Conservation (phyloP, 2,888 invertebrate species). For the Tetranychus piercei region DNA sequence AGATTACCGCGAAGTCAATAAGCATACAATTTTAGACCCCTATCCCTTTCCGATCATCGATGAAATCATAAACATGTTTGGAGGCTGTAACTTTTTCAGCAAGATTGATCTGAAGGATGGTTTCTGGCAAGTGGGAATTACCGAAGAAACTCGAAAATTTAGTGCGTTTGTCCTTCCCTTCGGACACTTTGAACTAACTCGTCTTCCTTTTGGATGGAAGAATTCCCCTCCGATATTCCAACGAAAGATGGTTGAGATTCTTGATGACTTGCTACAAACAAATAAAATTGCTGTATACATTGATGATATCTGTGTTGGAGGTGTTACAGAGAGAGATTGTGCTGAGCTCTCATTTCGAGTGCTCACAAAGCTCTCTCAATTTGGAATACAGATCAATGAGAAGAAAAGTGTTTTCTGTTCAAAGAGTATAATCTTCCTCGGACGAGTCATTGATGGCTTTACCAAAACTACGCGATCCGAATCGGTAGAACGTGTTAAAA, state of each 20-base stretch:
- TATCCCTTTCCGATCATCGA: not conserved
- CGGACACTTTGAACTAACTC: slow-evolving; percentile 3
- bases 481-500: not conserved
- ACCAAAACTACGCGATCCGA: not conserved
- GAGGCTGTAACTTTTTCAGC: not conserved
- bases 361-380: not conserved
- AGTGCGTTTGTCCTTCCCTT: not conserved
- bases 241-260: not conserved
- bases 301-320: slow-evolving; percentile 11
- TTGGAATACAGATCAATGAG: not conserved
- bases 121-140: not conserved
- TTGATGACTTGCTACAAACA: not conserved
- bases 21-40: slow-evolving; percentile 2
- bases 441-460: not conserved
- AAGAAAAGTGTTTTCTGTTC: slow-evolving; percentile 1
- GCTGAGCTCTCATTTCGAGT: not conserved
- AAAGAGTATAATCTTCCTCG: not conserved
- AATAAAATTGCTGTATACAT: not conserved
- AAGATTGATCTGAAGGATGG: slow-evolving; percentile 9
- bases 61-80: slow-evolving; percentile 3
- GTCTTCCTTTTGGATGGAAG: slow-evolving; percentile 12
- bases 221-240: slow-evolving; percentile 8
- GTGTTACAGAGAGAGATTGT: not conserved
- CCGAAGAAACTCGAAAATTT: slow-evolving; percentile 3
- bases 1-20: slow-evolving; percentile 4